Conservation (phyloP, 2,113 vertebrate genomes). For the Chlamydotis undulata region DNA sequence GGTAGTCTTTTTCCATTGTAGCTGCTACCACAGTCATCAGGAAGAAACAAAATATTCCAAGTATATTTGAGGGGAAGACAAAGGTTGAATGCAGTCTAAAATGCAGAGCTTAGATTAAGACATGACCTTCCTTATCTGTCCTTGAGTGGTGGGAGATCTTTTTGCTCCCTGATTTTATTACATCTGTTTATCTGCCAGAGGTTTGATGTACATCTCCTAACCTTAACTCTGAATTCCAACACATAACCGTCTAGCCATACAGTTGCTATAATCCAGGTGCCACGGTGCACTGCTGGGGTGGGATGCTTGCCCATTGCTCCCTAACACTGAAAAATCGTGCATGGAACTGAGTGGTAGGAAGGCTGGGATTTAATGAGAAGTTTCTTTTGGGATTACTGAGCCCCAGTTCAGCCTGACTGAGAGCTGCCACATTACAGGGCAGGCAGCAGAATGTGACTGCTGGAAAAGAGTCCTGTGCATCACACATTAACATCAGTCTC, state of each 20-base stretch:
- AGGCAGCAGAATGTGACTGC: not conserved
- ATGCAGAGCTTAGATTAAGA: not conserved
- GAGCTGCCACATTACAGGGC: not conserved
- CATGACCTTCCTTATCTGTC: not conserved
- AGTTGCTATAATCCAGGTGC: not conserved
- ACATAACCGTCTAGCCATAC: not conserved
- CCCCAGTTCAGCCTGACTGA: not conserved
- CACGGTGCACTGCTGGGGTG: fast-evolving
- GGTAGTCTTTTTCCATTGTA: fast-evolving
- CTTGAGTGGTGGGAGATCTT: not conserved
- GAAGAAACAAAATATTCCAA: not conserved
- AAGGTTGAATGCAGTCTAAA: not conserved
- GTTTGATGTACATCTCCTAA: not conserved
- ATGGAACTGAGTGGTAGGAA: not conserved
- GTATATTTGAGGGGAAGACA: not conserved
- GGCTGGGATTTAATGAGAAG: not conserved
- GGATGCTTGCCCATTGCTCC: not conserved
- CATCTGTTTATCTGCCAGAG: not conserved
- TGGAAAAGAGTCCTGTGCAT: not conserved
- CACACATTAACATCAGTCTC: not conserved
- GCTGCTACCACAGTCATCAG: not conserved
- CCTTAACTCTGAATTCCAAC: not conserved
- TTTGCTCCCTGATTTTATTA: not conserved
- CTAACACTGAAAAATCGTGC: not conserved
- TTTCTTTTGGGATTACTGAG: not conserved